Evolutionary conservation across 2,888 invertebrate genomes (phyloP).

Genomic region (Maniola hyperantus): DNA sequence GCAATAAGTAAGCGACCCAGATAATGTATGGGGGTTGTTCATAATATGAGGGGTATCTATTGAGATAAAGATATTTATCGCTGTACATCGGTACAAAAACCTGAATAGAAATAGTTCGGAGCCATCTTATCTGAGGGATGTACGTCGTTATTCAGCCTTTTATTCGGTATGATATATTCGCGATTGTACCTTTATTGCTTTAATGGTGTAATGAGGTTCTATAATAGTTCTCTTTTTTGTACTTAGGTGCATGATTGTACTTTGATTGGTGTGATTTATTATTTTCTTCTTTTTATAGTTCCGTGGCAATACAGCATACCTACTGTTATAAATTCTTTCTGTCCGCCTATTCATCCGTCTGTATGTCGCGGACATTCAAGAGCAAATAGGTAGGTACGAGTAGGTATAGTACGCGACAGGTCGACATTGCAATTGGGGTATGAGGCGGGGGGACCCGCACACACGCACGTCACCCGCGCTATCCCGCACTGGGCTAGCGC

Average conservation of each 20-base stretch:
- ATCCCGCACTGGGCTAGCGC: no score
- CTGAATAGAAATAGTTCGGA: slow-evolving; percentile 23
- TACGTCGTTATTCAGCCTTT: slow-evolving; percentile 7
- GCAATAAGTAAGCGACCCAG: slow-evolving; percentile 19
- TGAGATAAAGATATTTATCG: slow-evolving; percentile 27
- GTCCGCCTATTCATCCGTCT: no score
- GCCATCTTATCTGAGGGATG: slow-evolving; percentile 16
- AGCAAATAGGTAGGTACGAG: no score
- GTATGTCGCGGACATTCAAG: no score
- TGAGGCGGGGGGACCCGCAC: no score
- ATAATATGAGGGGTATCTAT: slow-evolving; percentile 20
- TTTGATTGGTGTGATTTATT: no score
- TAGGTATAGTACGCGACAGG: no score
- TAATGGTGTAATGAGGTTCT: background rate
- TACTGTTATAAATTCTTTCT: no score
- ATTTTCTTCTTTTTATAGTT: no score
- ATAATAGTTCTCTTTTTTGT: background rate
- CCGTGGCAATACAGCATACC: no score
- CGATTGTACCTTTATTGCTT: slow-evolving; percentile 10
- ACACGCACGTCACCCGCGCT: no score
- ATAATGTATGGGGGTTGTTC: slow-evolving; percentile 25
- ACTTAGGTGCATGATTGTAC: background rate
- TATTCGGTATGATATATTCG: slow-evolving; percentile 3
- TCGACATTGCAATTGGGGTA: no score
- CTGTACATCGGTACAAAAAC: slow-evolving; percentile 21